phyloP scores from a whole-genome alignment of 2,797 vertebrate genomes.

The Tragelaphus eurycerus region DNA sequence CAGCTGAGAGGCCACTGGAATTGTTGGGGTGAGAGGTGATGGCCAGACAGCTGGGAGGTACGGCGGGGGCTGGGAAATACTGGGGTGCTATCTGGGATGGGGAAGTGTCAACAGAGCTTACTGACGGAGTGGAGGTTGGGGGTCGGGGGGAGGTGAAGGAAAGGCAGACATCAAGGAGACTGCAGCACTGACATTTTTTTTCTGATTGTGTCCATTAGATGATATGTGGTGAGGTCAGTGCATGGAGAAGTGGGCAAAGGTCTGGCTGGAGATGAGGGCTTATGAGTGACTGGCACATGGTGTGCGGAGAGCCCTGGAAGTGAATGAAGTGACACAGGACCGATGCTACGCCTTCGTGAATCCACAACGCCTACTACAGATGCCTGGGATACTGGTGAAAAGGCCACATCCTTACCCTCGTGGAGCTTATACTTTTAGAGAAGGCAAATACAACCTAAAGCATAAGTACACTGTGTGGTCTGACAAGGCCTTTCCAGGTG shows the following conservation, averaged over 20 bases:
- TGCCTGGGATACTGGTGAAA: neutral
- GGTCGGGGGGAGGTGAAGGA: neutral
- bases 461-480: neutral
- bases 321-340: neutral
- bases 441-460: neutral
- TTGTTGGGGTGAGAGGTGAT: neutral
- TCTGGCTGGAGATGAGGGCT: neutral
- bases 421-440: neutral
- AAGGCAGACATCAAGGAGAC: neutral
- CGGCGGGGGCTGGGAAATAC: accelerated
- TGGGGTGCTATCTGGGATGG: neutral
- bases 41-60: neutral
- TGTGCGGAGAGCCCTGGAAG: neutral
- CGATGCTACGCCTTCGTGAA: neutral
- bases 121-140: neutral
- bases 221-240: neutral
- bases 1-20: neutral
- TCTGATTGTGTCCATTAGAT: neutral
- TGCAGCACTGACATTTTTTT: neutral
- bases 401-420: neutral
- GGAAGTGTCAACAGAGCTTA: neutral
- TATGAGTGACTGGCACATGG: neutral
- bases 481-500: neutral
- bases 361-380: neutral
- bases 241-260: neutral